These are phyloP conservation scores for Homalodisca vitripennis DNA, from an alignment of 1,140 invertebrate genomes.

Conservation along the genomic window DNA sequence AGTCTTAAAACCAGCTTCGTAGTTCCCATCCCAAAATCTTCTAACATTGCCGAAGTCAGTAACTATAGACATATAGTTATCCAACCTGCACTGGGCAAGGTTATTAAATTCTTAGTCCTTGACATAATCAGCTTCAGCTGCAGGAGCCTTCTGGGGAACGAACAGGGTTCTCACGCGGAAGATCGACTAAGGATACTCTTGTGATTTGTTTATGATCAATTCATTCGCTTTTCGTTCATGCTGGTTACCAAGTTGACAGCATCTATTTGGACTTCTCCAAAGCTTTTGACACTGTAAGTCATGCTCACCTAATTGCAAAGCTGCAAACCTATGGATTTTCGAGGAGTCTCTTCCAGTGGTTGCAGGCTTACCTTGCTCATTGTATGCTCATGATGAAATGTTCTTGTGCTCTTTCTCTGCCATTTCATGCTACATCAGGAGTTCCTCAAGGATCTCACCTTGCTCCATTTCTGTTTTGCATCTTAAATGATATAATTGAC, in stretches of 20 bases:
- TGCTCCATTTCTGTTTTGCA: constrained; percentile 42
- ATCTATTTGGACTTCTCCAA: constrained; percentile 20
- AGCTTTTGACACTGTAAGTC: constrained; percentile 20
- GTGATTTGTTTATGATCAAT: neutral
- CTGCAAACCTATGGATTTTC: constrained; percentile 6
- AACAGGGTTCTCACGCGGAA: constrained; percentile 8
- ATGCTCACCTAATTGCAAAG: constrained; percentile 12
- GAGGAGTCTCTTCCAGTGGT: constrained; percentile 36
- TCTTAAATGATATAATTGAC: constrained; percentile 43
- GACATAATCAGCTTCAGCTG: constrained; percentile 4
- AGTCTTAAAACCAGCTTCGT: constrained; percentile 14
- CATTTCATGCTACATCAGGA: constrained; percentile 36
- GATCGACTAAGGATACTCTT: neutral
- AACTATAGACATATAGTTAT: constrained; percentile 5
- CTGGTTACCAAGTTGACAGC: constrained; percentile 13
- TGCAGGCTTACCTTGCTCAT: constrained; percentile 40
- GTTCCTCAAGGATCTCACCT: constrained; percentile 43
- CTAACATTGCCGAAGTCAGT: constrained; percentile 1
- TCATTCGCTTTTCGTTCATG: constrained; percentile 8
- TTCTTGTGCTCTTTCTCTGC: constrained; percentile 36
- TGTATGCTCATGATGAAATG: constrained; percentile 37
- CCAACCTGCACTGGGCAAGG: constrained; percentile 13
- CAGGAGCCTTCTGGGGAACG: neutral
- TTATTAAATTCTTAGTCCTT: constrained; percentile 7
- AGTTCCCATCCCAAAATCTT: constrained; percentile 14